Evolutionary conservation across 2,888 invertebrate genomes (phyloP).

Genomic region (Trachelus stipa): DNA sequence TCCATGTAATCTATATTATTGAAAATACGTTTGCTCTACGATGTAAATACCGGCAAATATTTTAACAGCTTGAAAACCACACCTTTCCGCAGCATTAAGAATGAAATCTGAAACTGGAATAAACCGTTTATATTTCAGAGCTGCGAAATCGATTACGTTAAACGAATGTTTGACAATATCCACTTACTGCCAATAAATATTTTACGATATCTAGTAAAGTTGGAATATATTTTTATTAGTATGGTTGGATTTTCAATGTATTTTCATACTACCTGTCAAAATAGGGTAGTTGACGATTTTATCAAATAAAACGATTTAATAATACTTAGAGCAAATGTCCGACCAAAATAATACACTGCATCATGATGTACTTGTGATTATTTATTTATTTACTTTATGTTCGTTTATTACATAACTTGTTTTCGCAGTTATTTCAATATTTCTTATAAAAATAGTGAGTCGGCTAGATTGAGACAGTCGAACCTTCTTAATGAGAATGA

Average conservation of each 20-base stretch:
- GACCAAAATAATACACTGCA: too few species aligned
- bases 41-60: background rate
- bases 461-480: too few species aligned
- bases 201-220: background rate
- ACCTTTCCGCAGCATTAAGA: background rate
- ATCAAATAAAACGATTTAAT: too few species aligned
- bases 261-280: background rate
- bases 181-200: background rate
- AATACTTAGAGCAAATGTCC: too few species aligned
- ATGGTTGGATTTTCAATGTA: background rate
- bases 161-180: background rate
- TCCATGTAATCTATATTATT: background rate
- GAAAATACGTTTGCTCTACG: background rate
- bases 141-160: background rate
- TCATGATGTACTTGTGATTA: too few species aligned
- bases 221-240: background rate
- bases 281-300: too few species aligned
- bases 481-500: too few species aligned
- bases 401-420: too few species aligned
- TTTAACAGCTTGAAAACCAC: background rate
- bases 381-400: too few species aligned
- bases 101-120: background rate
- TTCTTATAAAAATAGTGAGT: too few species aligned
- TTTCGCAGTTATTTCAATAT: too few species aligned
- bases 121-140: background rate